Evolutionary conservation across 2,888 invertebrate genomes (phyloP).

Genomic region (Campopleginae sp.): DNA sequence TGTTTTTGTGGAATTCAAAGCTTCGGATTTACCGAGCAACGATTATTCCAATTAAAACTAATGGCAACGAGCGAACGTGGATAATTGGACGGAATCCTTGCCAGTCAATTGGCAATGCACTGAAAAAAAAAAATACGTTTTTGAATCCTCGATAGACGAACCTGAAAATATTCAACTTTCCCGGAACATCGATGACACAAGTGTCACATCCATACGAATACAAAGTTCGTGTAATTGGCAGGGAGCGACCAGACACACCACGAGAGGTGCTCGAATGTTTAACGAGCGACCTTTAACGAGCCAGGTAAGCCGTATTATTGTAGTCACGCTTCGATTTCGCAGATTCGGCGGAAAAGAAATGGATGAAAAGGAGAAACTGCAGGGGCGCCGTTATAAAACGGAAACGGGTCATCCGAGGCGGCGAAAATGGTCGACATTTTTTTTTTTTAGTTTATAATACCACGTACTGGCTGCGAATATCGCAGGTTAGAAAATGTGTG

Average conservation of each 20-base stretch:
- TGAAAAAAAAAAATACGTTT: background rate
- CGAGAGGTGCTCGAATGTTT: constrained; percentile 54
- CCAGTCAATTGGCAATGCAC: background rate
- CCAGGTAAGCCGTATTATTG: constrained; percentile 61
- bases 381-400: constrained; percentile 24
- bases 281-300: constrained; percentile 66
- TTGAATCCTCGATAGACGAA: background rate
- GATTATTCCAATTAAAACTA: background rate
- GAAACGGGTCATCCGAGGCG: constrained; percentile 19
- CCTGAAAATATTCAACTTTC: background rate
- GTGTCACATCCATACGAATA: background rate
- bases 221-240: constrained; percentile 7
- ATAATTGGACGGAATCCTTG: constrained; percentile 1
- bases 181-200: background rate
- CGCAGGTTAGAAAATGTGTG: background rate
- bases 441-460: constrained; percentile 14
- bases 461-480: background rate
- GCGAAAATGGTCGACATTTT: constrained; percentile 13
- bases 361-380: constrained; percentile 8
- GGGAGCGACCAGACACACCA: constrained; percentile 52
- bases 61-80: background rate
- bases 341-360: constrained; percentile 50
- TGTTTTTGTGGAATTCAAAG: background rate
- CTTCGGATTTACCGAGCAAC: background rate
- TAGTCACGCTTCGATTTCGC: constrained; percentile 61